A percentile compares a stretch with the other conserved stretches of the same genome.
These are phyloP conservation scores for Ormyrus pomaceus DNA, from an alignment of 2,888 invertebrate genomes.

Conservation along the genomic window DNA sequence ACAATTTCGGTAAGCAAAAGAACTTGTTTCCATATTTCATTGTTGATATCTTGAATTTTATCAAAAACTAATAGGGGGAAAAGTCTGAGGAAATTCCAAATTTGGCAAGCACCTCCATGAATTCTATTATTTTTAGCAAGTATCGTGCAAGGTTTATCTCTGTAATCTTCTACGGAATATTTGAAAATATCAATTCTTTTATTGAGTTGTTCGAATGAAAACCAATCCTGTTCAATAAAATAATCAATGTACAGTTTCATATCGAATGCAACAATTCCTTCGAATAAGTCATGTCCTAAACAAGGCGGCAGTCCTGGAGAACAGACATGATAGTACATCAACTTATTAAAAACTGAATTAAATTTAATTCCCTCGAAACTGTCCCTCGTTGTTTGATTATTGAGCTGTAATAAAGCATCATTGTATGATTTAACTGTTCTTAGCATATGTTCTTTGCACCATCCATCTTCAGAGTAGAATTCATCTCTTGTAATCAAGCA, in stretches of 20 bases:
- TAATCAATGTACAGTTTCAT: conserved; percentile 38
- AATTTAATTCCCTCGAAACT: conserved; percentile 55
- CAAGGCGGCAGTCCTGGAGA: conserved; percentile 56
- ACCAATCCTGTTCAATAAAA: conserved; percentile 54
- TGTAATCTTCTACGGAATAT: conserved; percentile 48
- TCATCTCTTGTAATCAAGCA: conserved; percentile 50
- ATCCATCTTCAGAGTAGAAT: neutral
- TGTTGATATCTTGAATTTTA: conserved; percentile 48
- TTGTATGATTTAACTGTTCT: conserved; percentile 29
- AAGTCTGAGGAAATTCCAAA: conserved; percentile 51
- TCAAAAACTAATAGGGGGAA: conserved; percentile 55
- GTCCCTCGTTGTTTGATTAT: neutral
- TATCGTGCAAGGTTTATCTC: conserved; percentile 54
- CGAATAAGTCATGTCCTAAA: conserved; percentile 56
- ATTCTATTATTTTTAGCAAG: conserved; percentile 24
- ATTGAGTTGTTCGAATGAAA: conserved; percentile 44
- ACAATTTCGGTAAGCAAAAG: conserved; percentile 57
- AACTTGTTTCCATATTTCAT: conserved; percentile 56
- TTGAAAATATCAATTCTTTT: conserved; percentile 38
- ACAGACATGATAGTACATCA: conserved; percentile 53
- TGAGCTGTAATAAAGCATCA: neutral
- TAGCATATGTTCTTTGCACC: neutral
- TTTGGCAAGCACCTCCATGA: conserved; percentile 54
- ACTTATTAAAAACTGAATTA: conserved; percentile 55
- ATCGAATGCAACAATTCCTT: conserved; percentile 50